Evolutionary conservation across 1,140 invertebrate species (phyloP).

Genomic region (Trypoxylus dichotomus): DNA sequence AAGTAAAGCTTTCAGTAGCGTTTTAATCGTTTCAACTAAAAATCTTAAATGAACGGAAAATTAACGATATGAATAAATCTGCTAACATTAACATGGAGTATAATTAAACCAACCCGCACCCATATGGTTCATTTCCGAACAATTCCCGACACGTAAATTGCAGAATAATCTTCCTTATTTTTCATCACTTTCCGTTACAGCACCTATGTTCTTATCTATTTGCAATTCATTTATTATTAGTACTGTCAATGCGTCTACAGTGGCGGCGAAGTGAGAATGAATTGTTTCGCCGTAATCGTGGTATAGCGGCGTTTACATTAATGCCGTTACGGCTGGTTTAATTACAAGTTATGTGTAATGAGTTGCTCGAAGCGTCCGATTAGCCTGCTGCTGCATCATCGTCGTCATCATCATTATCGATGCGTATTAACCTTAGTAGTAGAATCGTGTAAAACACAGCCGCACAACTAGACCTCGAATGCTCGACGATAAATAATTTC

Average conservation of each 20-base stretch:
- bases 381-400: background rate
- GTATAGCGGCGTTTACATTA: constrained; percentile 1
- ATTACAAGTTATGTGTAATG: constrained; percentile 22
- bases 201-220: background rate
- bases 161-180: background rate
- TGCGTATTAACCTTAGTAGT: background rate
- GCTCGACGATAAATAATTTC: background rate
- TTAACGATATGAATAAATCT: too few species aligned
- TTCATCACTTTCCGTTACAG: background rate
- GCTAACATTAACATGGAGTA: background rate
- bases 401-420: constrained; percentile 2
- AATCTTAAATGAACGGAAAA: too few species aligned
- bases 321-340: constrained; percentile 8
- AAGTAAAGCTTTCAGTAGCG: too few species aligned
- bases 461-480: background rate
- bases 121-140: background rate
- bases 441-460: background rate
- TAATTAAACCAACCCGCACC: background rate
- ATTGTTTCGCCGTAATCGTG: background rate
- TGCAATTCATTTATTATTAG: background rate
- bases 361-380: constrained; percentile 2
- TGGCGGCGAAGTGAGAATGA: background rate
- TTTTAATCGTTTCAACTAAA: too few species aligned
- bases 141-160: background rate
- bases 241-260: background rate